Conservation (phyloP, 2,113 vertebrate genomes). For the Opisthocomus hoazin region DNA sequence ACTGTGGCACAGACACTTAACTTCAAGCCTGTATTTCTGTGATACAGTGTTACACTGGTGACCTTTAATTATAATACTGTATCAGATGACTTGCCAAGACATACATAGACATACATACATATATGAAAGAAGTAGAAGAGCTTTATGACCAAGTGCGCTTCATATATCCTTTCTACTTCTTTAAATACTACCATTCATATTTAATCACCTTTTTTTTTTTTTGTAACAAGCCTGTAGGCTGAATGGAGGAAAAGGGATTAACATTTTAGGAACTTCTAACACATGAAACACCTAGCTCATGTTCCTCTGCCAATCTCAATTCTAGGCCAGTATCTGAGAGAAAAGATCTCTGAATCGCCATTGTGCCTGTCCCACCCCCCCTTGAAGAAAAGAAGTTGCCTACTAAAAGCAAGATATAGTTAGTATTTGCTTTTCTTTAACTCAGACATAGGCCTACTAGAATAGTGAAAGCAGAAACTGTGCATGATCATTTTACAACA, state of each 20-base stretch:
- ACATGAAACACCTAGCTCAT: neutral
- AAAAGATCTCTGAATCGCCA: neutral
- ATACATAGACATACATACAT: neutral
- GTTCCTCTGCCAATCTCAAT: neutral
- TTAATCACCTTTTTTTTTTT: neutral
- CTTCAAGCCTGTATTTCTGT: neutral
- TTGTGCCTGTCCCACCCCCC: accelerated
- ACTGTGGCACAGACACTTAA: neutral
- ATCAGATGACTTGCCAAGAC: neutral
- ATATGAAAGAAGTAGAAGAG: neutral
- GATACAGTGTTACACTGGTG: neutral
- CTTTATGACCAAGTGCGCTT: neutral
- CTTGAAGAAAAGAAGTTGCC: neutral
- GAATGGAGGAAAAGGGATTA: neutral
- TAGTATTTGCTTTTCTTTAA: neutral
- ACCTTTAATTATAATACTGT: neutral
- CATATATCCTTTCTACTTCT: neutral
- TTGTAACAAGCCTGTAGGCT: neutral
- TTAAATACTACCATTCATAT: neutral
- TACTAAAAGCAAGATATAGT: neutral
- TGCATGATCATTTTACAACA: neutral
- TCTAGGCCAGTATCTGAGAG: neutral
- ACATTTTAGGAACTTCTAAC: neutral
- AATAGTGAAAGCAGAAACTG: neutral
- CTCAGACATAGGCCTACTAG: neutral